Evolutionary conservation across 2,888 invertebrate species (phyloP).

Genomic region (Tetropium fuscum): DNA sequence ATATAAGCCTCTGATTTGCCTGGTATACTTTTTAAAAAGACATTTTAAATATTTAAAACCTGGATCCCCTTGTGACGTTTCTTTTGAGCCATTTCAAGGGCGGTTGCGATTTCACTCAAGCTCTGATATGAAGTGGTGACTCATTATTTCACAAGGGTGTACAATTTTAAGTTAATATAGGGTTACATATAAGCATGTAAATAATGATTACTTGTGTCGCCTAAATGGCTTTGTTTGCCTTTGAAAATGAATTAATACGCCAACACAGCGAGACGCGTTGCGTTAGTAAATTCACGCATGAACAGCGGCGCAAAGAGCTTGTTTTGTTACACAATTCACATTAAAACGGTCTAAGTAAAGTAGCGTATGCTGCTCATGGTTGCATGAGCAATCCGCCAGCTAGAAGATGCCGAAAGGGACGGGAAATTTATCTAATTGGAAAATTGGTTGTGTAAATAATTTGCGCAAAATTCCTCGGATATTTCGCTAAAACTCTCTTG

Average conservation of each 20-base stretch:
- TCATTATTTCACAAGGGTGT: conserved; percentile 9
- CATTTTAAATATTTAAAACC: too few species aligned
- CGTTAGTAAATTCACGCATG: conserved; percentile 25
- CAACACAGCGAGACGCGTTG: conserved; percentile 14
- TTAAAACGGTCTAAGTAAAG: conserved; percentile 29
- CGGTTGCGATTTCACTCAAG: neutral
- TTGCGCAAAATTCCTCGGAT: conserved; percentile 5
- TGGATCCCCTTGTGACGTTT: too few species aligned
- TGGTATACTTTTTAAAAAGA: too few species aligned
- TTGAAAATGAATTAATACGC: conserved; percentile 28
- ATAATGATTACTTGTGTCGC: conserved; percentile 19
- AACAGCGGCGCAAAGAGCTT: conserved; percentile 28
- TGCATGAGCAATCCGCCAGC: conserved; percentile 23
- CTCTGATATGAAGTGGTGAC: neutral
- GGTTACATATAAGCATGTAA: conserved; percentile 17
- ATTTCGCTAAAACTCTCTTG: too few species aligned
- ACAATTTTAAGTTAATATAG: conserved; percentile 13
- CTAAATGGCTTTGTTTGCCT: conserved; percentile 21
- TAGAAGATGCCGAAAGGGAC: conserved; percentile 14
- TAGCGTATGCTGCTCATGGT: conserved; percentile 29
- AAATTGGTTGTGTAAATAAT: conserved; percentile 27
- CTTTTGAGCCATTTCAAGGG: neutral
- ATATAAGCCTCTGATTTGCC: too few species aligned
- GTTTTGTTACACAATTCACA: conserved; percentile 31
- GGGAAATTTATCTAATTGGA: conserved; percentile 31